A percentile compares a stretch with the other conserved stretches of the same genome.
phyloP scores from a whole-genome alignment of 2,888 invertebrate species.

The Sinopyrophorus schimmeli region DNA sequence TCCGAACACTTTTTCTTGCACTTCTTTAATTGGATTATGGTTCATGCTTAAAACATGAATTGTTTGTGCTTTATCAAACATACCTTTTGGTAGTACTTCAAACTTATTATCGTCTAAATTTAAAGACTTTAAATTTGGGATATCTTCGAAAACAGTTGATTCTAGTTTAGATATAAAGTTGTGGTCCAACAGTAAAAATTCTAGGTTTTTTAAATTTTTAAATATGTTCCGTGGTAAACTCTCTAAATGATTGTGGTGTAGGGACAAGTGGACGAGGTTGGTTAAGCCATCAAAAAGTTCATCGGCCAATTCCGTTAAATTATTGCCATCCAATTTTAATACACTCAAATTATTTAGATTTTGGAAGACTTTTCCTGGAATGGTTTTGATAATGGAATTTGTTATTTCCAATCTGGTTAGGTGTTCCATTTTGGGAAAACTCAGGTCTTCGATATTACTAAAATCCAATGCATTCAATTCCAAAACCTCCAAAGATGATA shows the following conservation, averaged over 20 bases:
- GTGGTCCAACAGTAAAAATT: background rate
- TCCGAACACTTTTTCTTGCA: too few species aligned
- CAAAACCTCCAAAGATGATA: background rate
- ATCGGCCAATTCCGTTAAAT: background rate
- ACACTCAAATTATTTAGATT: background rate
- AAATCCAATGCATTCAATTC: background rate
- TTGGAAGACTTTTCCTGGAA: background rate
- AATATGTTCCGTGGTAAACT: background rate
- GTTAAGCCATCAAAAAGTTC: background rate
- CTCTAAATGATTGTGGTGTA: background rate
- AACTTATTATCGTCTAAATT: background rate
- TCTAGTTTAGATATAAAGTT: background rate
- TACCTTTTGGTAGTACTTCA: background rate
- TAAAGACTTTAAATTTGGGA: background rate
- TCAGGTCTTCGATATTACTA: background rate
- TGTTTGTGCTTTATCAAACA: background rate
- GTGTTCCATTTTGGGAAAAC: background rate
- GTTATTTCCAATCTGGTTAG: background rate
- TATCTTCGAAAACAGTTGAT: background rate
- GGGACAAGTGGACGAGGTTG: background rate
- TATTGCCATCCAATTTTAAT: background rate
- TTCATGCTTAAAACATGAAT: too few species aligned
- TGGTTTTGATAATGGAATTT: background rate
- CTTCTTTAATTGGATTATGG: too few species aligned
- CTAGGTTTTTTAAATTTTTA: background rate